Percentiles rank a stretch among this genome's conserved stretches.
These are phyloP conservation scores for Procambarus virginalis DNA, from an alignment of 1,140 invertebrate species.

Conservation along the genomic window DNA sequence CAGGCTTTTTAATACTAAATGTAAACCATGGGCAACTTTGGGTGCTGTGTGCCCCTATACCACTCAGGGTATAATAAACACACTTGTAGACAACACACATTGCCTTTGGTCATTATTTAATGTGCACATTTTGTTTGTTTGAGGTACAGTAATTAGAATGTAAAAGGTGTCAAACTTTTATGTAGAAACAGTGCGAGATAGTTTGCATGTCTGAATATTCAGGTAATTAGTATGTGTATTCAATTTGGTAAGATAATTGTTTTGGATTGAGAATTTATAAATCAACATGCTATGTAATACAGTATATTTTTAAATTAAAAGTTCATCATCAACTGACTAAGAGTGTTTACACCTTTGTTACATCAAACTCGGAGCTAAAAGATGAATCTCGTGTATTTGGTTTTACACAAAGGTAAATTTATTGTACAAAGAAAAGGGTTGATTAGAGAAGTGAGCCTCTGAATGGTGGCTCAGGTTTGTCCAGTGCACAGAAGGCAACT, in stretches of 20 bases:
- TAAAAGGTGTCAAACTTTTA: neutral
- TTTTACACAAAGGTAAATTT: neutral
- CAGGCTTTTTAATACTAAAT: slow-evolving; percentile 16
- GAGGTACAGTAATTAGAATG: slow-evolving; percentile 2
- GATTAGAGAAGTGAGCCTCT: neutral
- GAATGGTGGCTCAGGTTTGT: neutral
- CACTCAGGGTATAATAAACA: slow-evolving; percentile 65
- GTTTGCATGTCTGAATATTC: neutral
- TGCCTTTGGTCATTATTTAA: slow-evolving; percentile 53
- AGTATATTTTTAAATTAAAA: neutral
- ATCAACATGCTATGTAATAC: neutral
- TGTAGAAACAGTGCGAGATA: slow-evolving; percentile 4
- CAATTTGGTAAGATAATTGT: too few relatives aligned
- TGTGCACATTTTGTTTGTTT: slow-evolving; percentile 20
- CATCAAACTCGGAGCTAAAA: neutral
- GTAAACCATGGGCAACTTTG: neutral
- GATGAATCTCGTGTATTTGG: neutral
- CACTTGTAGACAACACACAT: slow-evolving; percentile 56
- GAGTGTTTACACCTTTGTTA: neutral
- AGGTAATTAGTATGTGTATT: too few relatives aligned
- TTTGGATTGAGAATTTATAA: neutral
- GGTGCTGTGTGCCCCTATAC: slow-evolving; percentile 51
- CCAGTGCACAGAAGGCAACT: neutral
- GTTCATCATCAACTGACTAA: neutral
- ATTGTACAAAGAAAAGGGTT: slow-evolving; percentile 4